A percentile compares a stretch with the other conserved stretches of the same genome.
These are phyloP conservation scores for Tragelaphus buxtoni DNA, from an alignment of 2,113 vertebrate genomes.

Conservation along the genomic window DNA sequence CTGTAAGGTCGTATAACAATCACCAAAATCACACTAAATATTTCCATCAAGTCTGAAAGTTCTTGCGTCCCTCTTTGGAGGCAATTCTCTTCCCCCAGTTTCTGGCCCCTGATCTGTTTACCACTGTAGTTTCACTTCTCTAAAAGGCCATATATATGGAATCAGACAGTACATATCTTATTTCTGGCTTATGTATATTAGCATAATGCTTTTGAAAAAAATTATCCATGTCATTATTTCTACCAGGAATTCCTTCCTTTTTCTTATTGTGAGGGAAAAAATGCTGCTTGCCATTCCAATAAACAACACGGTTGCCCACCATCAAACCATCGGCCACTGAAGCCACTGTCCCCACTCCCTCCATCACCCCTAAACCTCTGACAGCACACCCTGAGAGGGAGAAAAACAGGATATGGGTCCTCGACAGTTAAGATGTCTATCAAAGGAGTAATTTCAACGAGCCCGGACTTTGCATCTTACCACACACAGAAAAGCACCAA, in stretches of 20 bases:
- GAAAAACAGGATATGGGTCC: neutral
- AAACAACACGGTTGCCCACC: neutral
- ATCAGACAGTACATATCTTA: neutral
- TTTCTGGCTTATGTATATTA: neutral
- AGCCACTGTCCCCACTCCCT: fast-evolving
- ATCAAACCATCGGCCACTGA: neutral
- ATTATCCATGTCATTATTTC: neutral
- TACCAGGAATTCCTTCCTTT: neutral
- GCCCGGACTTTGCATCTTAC: neutral
- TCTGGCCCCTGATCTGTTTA: neutral
- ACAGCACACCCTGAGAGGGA: neutral
- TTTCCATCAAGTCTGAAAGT: neutral
- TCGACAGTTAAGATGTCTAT: neutral
- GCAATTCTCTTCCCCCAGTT: neutral
- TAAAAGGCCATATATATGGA: neutral
- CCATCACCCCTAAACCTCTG: neutral
- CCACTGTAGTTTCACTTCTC: neutral
- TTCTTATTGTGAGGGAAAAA: neutral
- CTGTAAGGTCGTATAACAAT: neutral
- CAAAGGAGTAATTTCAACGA: neutral
- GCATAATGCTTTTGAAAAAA: neutral
- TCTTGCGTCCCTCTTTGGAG: neutral
- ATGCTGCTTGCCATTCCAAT: neutral
- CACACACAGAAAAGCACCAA: neutral
- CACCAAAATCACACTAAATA: neutral